Conservation (phyloP, 2,797 vertebrate genomes). For the Chaunax sp. region DNA sequence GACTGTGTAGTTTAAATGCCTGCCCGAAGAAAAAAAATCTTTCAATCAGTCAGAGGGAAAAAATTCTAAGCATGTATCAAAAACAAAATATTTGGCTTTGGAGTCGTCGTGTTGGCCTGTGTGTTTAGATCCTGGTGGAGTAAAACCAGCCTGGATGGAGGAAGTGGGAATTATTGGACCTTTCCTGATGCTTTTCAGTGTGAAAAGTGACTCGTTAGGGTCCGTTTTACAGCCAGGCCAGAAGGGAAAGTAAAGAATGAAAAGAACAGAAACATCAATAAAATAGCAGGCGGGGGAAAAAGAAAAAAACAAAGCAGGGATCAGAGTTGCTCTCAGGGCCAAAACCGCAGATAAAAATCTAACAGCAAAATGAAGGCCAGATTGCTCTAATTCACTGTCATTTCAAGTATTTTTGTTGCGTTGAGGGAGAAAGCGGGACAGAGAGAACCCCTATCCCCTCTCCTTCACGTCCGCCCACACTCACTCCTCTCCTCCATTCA, state of each 20-base stretch:
- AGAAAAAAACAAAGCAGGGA: slow-evolving; percentile 49
- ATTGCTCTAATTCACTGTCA: slow-evolving; percentile 77
- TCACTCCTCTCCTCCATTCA: slow-evolving; percentile 55
- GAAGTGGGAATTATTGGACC: slow-evolving; percentile 34
- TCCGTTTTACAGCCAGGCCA: slow-evolving; percentile 58
- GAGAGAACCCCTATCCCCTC: slow-evolving; percentile 27
- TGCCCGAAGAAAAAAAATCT: slow-evolving; percentile 42
- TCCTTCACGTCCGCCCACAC: slow-evolving; percentile 33
- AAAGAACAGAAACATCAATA: slow-evolving; percentile 67
- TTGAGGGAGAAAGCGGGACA: slow-evolving; percentile 35
- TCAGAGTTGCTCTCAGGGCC: slow-evolving; percentile 64
- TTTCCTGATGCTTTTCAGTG: slow-evolving; percentile 46
- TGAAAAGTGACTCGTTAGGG: slow-evolving; percentile 55
- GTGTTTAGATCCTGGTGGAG: slow-evolving; percentile 39
- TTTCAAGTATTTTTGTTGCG: slow-evolving; percentile 49
- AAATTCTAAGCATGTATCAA: slow-evolving; percentile 21
- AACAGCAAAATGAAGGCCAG: slow-evolving; percentile 76
- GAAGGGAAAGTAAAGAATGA: slow-evolving; percentile 71
- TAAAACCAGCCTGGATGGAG: slow-evolving; percentile 13
- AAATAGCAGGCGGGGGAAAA: slow-evolving; percentile 50
- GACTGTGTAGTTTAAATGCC: slow-evolving; percentile 39
- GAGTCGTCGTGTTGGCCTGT: slow-evolving; percentile 28
- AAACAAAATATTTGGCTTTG: slow-evolving; percentile 35
- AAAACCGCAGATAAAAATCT: slow-evolving; percentile 84
- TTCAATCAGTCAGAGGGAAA: slow-evolving; percentile 23